Evolutionary conservation across 2,888 invertebrate species (phyloP).

Genomic region (Hypena proboscidalis): DNA sequence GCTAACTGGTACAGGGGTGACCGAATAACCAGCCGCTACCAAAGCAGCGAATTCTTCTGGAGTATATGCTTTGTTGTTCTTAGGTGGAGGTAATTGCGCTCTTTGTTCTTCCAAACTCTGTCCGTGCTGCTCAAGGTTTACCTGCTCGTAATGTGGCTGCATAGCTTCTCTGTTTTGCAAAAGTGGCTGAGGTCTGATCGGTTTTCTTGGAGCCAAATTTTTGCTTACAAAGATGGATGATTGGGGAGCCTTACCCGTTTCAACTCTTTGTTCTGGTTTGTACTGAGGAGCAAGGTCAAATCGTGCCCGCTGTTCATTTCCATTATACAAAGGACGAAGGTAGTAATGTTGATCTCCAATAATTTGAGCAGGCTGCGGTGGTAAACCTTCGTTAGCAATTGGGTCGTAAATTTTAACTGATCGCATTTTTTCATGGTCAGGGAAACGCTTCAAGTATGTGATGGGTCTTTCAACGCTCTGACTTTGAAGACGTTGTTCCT

Average conservation of each 20-base stretch:
- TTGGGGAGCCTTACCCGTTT: conserved; percentile 69
- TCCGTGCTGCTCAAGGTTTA: conserved; percentile 60
- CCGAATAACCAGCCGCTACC: conserved; percentile 79
- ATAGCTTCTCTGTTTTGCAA: conserved; percentile 36
- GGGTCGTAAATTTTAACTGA: conserved; percentile 71
- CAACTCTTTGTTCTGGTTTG: conserved; percentile 60
- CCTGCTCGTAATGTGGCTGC: conserved; percentile 45
- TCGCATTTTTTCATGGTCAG: conserved; percentile 70
- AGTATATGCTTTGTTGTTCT: conserved; percentile 80
- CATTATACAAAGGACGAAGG: conserved; percentile 67
- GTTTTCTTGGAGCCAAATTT: conserved; percentile 68
- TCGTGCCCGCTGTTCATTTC: conserved; percentile 66
- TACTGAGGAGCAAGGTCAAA: conserved; percentile 59
- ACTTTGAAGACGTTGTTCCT: conserved; percentile 65
- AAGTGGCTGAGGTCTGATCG: conserved; percentile 53
- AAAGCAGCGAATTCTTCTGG: conserved; percentile 81
- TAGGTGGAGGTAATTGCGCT: conserved; percentile 77
- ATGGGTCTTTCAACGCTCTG: conserved; percentile 70
- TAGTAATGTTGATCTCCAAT: conserved; percentile 74
- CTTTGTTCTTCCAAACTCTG: conserved; percentile 71
- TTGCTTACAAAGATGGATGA: conserved; percentile 78
- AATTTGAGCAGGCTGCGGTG: conserved; percentile 61
- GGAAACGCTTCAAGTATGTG: conserved; percentile 73
- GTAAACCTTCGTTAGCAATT: conserved; percentile 52
- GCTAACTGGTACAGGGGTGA: conserved; percentile 78